Evolutionary conservation across 2,888 invertebrate genomes (phyloP).

Genomic region (Chalcis sispes): DNA sequence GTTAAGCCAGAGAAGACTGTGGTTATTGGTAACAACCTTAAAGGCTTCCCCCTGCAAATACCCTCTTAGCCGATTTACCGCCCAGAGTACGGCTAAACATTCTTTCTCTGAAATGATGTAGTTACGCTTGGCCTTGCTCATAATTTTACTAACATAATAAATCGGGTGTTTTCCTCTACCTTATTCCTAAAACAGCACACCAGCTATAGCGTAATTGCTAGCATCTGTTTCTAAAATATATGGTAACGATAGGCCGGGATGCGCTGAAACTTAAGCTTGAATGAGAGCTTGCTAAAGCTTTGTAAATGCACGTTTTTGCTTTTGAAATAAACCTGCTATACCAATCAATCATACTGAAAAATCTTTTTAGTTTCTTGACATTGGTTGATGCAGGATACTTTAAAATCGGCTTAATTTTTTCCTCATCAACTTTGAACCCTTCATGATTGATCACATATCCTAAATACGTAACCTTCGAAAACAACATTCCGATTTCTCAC

Average conservation of each 20-base stretch:
- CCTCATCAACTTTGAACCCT: background rate
- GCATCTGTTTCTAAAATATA: constrained; percentile 16
- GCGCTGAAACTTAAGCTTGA: constrained; percentile 56
- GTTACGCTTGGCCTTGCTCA: constrained; percentile 20
- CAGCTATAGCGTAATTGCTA: background rate
- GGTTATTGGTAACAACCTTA: constrained; percentile 60
- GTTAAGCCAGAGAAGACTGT: constrained; percentile 51
- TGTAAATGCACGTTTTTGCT: constrained; percentile 31
- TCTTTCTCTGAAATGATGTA: constrained; percentile 45
- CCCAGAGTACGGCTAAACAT: constrained; percentile 52
- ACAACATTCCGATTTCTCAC: constrained; percentile 56
- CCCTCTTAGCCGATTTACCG: constrained; percentile 20
- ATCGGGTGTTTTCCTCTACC: background rate
- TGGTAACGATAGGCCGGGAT: constrained; percentile 56
- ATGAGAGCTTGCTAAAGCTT: constrained; percentile 36
- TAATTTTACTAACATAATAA: constrained; percentile 52
- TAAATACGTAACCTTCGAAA: constrained; percentile 59
- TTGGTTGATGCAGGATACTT: constrained; percentile 51
- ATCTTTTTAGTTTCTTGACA: constrained; percentile 59
- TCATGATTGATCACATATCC: constrained; percentile 57
- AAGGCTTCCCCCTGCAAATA: constrained; percentile 54
- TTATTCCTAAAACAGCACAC: background rate
- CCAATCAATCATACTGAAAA: constrained; percentile 65
- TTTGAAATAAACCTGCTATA: constrained; percentile 62
- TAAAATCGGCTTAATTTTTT: background rate